Evolutionary conservation across 1,140 invertebrate genomes (phyloP), one percentile per base, ranked within the genome.

Genomic region (Sycophila sp.): DNA sequence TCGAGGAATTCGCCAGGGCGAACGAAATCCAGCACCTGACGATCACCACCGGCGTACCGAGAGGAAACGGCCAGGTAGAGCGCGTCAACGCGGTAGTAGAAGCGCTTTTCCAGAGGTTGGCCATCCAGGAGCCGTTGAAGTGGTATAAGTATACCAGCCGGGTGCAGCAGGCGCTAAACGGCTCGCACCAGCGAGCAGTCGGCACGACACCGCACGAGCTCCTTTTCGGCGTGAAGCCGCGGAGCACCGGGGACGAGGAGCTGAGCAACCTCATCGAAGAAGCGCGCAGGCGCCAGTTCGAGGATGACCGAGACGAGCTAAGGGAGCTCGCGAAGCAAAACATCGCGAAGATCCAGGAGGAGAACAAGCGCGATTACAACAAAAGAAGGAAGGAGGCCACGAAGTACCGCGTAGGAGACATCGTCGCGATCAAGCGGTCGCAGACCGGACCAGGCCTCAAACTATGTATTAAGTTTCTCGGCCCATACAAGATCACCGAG

Each of bases 11-110:
- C n/a, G n/a, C n/a, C n/a, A n/a, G n/a, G n/a, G n/a, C n/a, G n/a
- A 76, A 84, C 72, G 70, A 74, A 26, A 83, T 86, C 32, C 32
- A 73, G 6, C 81, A 82, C 69, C 24, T 70, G 0, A 26, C 65
- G 13, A 78, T 80, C 15, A 78, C 78, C 0, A 71, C 76, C 0
- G 81, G 76, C 5, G 76, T 80, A 17, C 78, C 80, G 8, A 64
- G 78, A 13, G 75, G 74, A 0, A 82, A 82, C 59, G 79, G 76
- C 0, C 78, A 81, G 70, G 73, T 78, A n/a, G 80, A 78, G 69
- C 55, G 77, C 7, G 60, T 75, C 2, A 83, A 81, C 40, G n/a
- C 71, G 15, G 69, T 69, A 4, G 63, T 79, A 2, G 76, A 73
- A 22, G 67, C 72, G 11, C 34, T 80, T 4, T 47, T 80, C 10